phyloP scores from a whole-genome alignment of 1,140 invertebrate genomes.

The Diorhabda sublineata region DNA sequence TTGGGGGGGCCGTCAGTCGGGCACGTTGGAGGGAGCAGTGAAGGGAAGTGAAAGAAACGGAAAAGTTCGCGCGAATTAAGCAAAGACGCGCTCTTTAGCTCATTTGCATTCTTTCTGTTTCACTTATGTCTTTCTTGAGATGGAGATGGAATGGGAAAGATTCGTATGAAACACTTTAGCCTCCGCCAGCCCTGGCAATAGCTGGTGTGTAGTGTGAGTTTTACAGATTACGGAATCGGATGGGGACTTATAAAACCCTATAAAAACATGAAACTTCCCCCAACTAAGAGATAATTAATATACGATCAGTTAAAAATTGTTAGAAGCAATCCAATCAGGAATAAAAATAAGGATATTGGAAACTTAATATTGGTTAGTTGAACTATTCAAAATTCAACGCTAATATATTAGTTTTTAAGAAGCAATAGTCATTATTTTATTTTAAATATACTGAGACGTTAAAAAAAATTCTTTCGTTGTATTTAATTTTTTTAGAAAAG shows the following conservation, averaged over 20 bases:
- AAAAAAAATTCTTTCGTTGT: too few species aligned
- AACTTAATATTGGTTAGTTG: not conserved
- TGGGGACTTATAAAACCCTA: not conserved
- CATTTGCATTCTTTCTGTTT: conserved; percentile 46
- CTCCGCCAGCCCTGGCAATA: not conserved
- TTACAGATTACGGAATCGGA: not conserved
- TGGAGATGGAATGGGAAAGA: conserved; percentile 16
- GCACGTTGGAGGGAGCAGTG: conserved; percentile 6
- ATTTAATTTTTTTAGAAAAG: too few species aligned
- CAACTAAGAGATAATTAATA: not conserved
- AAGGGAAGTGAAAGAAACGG: conserved; percentile 41
- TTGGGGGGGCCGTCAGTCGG: conserved; percentile 17
- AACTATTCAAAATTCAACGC: not conserved
- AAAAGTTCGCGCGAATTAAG: conserved; percentile 48
- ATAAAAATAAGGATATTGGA: not conserved
- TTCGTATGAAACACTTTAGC: conserved; percentile 5
- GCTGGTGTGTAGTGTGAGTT: not conserved
- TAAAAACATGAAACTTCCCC: not conserved
- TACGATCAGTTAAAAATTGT: not conserved
- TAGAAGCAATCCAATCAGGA: not conserved
- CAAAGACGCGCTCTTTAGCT: conserved; percentile 45
- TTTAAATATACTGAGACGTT: not conserved
- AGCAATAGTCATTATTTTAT: not conserved
- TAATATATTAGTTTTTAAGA: not conserved
- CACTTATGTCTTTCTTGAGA: conserved; percentile 39